These are phyloP conservation scores for Neotoma lepida DNA, from an alignment of 2,113 vertebrate genomes.

Conservation along the genomic window DNA sequence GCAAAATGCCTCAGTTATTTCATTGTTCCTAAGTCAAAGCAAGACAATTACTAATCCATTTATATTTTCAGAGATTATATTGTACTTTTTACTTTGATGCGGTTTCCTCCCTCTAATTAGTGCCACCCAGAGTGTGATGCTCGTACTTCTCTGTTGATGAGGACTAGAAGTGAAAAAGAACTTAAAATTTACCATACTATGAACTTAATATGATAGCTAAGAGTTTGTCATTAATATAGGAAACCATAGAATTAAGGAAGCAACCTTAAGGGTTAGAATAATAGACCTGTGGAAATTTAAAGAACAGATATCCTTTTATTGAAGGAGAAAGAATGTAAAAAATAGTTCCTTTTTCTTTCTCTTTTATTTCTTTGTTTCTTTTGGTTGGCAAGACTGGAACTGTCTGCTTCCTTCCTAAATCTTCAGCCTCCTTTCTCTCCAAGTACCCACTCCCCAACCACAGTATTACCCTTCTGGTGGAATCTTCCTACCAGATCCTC, in stretches of 20 bases:
- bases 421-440: background rate
- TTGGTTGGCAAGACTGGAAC: background rate
- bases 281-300: background rate
- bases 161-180: slow-evolving; percentile 25
- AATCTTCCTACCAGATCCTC: background rate
- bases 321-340: background rate
- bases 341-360: background rate
- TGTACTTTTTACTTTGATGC: background rate
- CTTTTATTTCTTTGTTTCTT: background rate
- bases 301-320: background rate
- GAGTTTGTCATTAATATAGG: background rate
- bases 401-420: background rate
- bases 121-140: background rate
- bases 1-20: background rate
- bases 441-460: background rate
- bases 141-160: background rate
- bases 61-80: slow-evolving; percentile 35
- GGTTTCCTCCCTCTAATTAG: slow-evolving; percentile 41
- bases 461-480: background rate
- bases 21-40: background rate
- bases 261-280: slow-evolving; percentile 10
- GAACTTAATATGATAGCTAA: background rate
- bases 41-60: background rate
- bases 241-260: background rate
- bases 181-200: background rate